Evolutionary conservation across 2,113 vertebrate genomes (phyloP).

Genomic region (Brienomyrus brachyistius): DNA sequence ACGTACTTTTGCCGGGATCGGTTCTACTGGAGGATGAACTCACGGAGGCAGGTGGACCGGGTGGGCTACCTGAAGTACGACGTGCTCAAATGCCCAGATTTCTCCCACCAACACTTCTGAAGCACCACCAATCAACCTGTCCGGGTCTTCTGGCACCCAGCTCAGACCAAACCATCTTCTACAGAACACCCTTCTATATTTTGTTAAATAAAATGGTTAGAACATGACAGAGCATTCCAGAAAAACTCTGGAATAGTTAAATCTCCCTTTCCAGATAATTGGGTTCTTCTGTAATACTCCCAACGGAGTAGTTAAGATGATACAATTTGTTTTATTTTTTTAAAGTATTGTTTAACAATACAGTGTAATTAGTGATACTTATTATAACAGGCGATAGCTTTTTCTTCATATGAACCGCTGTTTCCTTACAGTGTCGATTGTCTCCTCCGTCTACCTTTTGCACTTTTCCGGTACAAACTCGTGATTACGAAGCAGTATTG

Average conservation of each 20-base stretch:
- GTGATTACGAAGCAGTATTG: background rate
- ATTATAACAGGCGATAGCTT: background rate
- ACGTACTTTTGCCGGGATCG: slow-evolving; percentile 68
- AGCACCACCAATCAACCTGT: background rate
- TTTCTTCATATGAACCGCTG: background rate
- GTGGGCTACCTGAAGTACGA: slow-evolving; percentile 73
- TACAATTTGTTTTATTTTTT: background rate
- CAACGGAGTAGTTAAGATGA: background rate
- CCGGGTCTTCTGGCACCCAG: background rate
- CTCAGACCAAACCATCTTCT: background rate
- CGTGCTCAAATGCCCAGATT: slow-evolving; percentile 62
- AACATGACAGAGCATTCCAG: background rate
- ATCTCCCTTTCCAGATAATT: background rate
- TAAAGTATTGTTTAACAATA: background rate
- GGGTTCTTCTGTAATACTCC: background rate
- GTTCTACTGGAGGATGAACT: slow-evolving; percentile 76
- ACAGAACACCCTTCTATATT: background rate
- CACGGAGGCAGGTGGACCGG: slow-evolving; percentile 56
- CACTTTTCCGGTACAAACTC: background rate
- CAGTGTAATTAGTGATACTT: slow-evolving; percentile 2
- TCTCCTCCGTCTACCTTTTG: background rate
- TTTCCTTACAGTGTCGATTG: background rate
- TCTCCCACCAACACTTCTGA: slow-evolving; percentile 34
- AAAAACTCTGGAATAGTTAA: background rate
- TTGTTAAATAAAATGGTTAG: background rate